Evolutionary conservation across 2,113 vertebrate species (phyloP), one percentile per base, ranked within the genome.

Genomic region (Callospermophilus lateralis): DNA sequence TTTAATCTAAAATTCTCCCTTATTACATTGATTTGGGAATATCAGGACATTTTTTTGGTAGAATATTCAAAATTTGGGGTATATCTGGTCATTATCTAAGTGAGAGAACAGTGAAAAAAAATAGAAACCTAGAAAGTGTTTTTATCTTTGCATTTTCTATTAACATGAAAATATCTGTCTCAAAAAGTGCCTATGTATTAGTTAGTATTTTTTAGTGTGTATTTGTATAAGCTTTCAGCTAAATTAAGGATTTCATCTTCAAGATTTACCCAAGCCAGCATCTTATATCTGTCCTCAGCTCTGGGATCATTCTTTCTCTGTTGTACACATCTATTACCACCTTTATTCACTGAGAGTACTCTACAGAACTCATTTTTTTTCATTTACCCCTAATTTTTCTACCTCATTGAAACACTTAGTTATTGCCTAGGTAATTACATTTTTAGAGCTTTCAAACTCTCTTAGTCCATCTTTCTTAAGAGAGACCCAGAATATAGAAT

Each of bases 321-420:
- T 30, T 78, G 16, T 55, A 19, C 6, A 24, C 48, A 86, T 92
- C 87, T 58, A 58, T 92, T 84, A 86, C 8, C 63, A 93, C 63
- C 55, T 80, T 85, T 26, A 87, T 80, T 92, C 84, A 79, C 83
- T 24, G 79, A 93, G 87, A 96, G 72, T 76, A 76, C 48, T 81
- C 51, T 65, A 34, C 48, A n/a, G 58, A 86, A 80, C 80, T 91
- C 79, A 92, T 51, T 51, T 48, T 61, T 95, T 85, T 92, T 91
- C 74, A 76, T 79, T 95, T 92, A 67, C 48, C 76, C 34, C 65
- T 95, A 55, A 93, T 73, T 92, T 96, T 97, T 96, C 87, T 90
- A 72, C 79, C 77, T 92, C 70, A 61, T 93, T 97, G 58, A 84
- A 89, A 92, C 95, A 84, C 96, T 97, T 97, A 97, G 65, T 90